Conservation (phyloP, 2,888 invertebrate species). For the Sacculina carcini region DNA sequence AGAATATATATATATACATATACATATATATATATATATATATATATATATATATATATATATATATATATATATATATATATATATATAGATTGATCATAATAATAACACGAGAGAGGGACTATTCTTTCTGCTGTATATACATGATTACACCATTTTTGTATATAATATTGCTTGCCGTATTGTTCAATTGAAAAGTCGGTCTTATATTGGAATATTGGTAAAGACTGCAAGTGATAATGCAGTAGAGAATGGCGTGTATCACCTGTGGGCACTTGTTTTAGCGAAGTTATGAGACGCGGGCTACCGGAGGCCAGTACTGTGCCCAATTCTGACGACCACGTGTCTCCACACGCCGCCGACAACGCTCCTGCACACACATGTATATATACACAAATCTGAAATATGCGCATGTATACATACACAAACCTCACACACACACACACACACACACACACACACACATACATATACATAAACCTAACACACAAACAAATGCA, state of each 20-base stretch:
- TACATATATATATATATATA: constrained; percentile 3
- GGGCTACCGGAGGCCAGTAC: constrained; percentile 41
- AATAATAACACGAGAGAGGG: not conserved
- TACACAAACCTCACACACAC: not conserved
- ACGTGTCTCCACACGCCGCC: constrained; percentile 63
- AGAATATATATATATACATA: constrained; percentile 1
- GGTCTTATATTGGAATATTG: no score
- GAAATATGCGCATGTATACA: not conserved
- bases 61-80: constrained; percentile 7
- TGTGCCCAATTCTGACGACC: constrained; percentile 63
- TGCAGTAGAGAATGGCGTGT: no score
- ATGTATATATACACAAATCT: not conserved
- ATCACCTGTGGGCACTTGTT: constrained; percentile 42
- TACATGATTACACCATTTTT: not conserved
- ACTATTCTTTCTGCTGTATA: not conserved
- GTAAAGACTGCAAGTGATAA: no score
- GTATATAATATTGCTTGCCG: no score
- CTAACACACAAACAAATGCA: not conserved
- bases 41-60: not conserved
- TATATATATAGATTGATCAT: no score
- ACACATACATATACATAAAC: not conserved
- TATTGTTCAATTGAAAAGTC: no score
- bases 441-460: not conserved
- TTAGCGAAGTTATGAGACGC: constrained; percentile 41
- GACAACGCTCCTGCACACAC: constrained; percentile 38